These are phyloP conservation scores for Plusia festucae DNA, from an alignment of 2,888 invertebrate genomes.

Conservation along the genomic window DNA sequence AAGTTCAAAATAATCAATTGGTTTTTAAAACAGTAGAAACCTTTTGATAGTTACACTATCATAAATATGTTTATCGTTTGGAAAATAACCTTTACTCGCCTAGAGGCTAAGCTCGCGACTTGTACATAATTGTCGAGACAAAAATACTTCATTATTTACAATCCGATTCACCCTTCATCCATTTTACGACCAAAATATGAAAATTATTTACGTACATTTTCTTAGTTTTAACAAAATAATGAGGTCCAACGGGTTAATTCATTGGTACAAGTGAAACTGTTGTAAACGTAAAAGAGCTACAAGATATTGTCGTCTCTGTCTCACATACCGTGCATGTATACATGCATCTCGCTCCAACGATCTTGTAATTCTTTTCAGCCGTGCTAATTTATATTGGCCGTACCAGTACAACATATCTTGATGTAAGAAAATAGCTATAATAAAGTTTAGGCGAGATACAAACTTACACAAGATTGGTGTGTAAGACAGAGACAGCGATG, in stretches of 20 bases:
- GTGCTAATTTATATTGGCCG: no score
- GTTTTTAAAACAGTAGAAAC: constrained; percentile 35
- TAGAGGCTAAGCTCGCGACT: constrained; percentile 75
- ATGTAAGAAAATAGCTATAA: no score
- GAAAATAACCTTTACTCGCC: constrained; percentile 61
- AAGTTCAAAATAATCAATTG: constrained; percentile 20
- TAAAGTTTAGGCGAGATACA: no score
- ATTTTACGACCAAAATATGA: constrained; percentile 44
- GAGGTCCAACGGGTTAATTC: constrained; percentile 30
- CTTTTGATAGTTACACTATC: constrained; percentile 56
- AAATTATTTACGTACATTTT: constrained; percentile 40
- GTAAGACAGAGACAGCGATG: no score
- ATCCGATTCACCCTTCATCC: constrained; percentile 20
- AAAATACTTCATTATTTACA: constrained; percentile 58
- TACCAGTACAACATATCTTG: no score
- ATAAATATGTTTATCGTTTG: constrained; percentile 44
- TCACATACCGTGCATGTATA: no score
- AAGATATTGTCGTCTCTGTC: no score
- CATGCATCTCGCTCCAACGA: no score
- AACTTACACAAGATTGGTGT: no score
- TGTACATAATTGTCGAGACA: constrained; percentile 70
- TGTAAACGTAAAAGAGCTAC: no score
- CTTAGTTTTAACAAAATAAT: constrained; percentile 46
- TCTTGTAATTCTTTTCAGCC: no score
- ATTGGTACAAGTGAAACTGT: no score